Base-by-base conservation (phyloP, 2,888 invertebrate species). In the Exocentrus adspersus region DNA sequence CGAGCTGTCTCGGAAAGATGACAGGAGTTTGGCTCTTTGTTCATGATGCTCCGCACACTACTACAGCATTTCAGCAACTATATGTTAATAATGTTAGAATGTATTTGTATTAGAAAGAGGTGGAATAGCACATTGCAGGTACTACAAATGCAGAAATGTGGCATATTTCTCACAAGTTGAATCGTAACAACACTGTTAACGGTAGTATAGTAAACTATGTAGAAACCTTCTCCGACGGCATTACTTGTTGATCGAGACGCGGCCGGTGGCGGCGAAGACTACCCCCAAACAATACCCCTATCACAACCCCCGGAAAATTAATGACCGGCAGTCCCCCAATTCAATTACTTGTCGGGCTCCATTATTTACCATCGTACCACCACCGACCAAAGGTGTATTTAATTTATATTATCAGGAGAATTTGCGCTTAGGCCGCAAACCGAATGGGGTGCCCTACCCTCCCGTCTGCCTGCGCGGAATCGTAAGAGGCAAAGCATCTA, bases 361-460 rank as follows among this genome's bases (percentile, higher is more conserved):
- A 37, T 37, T 37, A 37, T 37, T 37, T 37, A 37, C 37, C 7
- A 24, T 7, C 24, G 24, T 14, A 37, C n/a, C 37, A 14, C 12
- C 37, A 37, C n/a, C 37, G 37, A 14, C 37, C 37, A 37, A n/a
- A 37, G 37, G 37, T 37, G 37, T 37, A 37, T 37, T 37, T 37
- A 37, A 37, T 37, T 37, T 37, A 37, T 37, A 37, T 12, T n/a
- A 37, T 37, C 37, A 37, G 14, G 1, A 12, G 37, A 37, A 37
- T 37, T 37, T 12, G 37, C n/a, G 37, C 37, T 12, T 12, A 12
- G 37, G 12, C 37, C 37, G 37, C 37, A 37, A 24, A 24, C 24
- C 24, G 37, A 12, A 37, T 2, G 9, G 10, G n/a, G 37, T 1
- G 37, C 5, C 30, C 30, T 30, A 30, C n/a, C n/a, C n/a, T n/a